Base-by-base conservation (phyloP, 2,113 vertebrate genomes). In the Polypterus bichir region DNA sequence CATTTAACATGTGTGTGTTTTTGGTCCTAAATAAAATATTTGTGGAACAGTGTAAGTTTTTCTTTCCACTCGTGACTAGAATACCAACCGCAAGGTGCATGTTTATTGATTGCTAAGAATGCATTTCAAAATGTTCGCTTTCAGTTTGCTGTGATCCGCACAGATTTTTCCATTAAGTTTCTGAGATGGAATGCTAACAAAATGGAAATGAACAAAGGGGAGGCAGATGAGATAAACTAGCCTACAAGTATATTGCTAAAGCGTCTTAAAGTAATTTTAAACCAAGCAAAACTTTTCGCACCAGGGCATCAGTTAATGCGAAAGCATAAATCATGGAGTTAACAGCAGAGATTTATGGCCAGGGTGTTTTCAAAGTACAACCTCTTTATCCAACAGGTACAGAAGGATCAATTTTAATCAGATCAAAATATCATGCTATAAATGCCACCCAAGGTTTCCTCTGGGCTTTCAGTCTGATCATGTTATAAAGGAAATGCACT, bases 401-500 rank as follows among this genome's bases (percentile, higher is more conserved):
- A 57, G 67, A 75, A 71, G 46, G 71, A 72, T 77, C 48, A 55
- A 49, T 74, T 46, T 27, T 70, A 59, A 66, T 71, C 51, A 67
- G 49, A 69, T 66, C 55, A 71, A 69, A 72, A 78, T 55, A 57
- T 3, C 46, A 69, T 51, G 63, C 5, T 49, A 48, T 58, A 67
- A 8, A 63, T 62, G 65, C 60, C 48, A 64, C 47, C 49, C 10
- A 48, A 56, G 48, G 45, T 9, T 65, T 61, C 68, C 48, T 44
- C 52, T 62, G 56, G 63, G 62, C 63, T 3, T 70, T 66, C 8
- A 6, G 46, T 74, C 5, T 9, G 44, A 9, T 64, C 62, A 64
- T 49, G 57, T 46, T 69, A 5, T 9, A 62, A 60, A 48, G 44
- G n/a, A 74, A 61, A 0, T 27, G 27, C 27, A 27, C 27, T 27